Evolutionary conservation across 2,888 invertebrate species (phyloP).

Genomic region (Pimpla rufipes): DNA sequence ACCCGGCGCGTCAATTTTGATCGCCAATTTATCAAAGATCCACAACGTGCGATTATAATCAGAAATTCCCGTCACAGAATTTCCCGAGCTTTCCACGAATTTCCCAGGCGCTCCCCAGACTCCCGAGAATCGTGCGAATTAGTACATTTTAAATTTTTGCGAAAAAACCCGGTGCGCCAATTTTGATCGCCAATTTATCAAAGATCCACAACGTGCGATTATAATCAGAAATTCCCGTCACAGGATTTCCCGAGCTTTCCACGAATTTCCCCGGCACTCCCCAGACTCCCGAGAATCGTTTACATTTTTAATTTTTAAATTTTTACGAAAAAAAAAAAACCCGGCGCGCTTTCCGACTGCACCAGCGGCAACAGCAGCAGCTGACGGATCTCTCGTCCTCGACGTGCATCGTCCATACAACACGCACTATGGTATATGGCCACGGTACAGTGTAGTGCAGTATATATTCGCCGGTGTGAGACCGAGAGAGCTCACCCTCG

Average conservation of each 20-base stretch:
- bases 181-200: too few species aligned
- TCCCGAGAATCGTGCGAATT: background rate
- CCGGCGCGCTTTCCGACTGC: constrained; percentile 23
- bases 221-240: too few species aligned
- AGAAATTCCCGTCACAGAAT: too few species aligned
- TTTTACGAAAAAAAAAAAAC: background rate
- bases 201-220: too few species aligned
- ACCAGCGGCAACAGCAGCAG: constrained; percentile 62
- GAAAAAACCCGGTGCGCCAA: background rate
- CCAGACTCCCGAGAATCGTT: background rate
- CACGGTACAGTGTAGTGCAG: constrained; percentile 7
- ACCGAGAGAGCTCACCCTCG: constrained; percentile 67
- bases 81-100: too few species aligned
- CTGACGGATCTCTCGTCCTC: constrained; percentile 69
- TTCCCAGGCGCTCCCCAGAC: background rate
- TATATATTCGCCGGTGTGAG: constrained; percentile 54
- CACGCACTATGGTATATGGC: constrained; percentile 28
- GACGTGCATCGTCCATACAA: constrained; percentile 48
- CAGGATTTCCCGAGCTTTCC: too few species aligned
- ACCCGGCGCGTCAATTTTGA: too few species aligned
- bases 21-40: too few species aligned
- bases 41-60: too few species aligned
- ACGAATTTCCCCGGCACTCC: too few species aligned
- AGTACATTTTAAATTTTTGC: background rate
- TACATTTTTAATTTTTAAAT: constrained; percentile 11